A percentile compares a stretch with the other conserved stretches of the same genome.
phyloP scores from a whole-genome alignment of 2,113 vertebrate species.

The Coracopsis vasa region DNA sequence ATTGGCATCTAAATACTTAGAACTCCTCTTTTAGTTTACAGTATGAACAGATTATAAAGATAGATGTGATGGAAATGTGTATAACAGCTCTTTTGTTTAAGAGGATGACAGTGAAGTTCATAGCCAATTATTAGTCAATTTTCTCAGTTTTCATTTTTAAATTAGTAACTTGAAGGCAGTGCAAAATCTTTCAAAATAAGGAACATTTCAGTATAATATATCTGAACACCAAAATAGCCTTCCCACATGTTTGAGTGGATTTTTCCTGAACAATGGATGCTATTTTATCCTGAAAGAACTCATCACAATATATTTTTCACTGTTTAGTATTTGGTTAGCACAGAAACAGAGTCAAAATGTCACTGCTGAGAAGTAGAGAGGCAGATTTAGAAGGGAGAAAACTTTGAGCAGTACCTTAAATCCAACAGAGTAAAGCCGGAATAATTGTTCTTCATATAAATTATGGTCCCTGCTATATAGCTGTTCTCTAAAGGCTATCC shows the following conservation, averaged over 20 bases:
- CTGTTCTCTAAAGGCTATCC: background rate
- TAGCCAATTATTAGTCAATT: conserved; percentile 3
- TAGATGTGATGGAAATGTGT: background rate
- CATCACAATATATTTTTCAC: background rate
- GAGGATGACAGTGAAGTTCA: background rate
- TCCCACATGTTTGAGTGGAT: background rate
- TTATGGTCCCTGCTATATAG: background rate
- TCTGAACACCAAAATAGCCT: conserved; percentile 14
- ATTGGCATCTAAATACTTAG: background rate
- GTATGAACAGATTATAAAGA: background rate
- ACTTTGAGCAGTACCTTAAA: background rate
- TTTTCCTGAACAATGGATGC: conserved; percentile 9
- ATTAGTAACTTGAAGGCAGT: conserved; percentile 2
- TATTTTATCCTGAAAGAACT: conserved; percentile 2
- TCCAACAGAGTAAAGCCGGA: background rate
- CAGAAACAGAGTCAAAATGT: conserved; percentile 17
- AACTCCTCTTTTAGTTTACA: background rate
- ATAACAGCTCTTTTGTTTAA: background rate
- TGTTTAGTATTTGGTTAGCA: conserved; percentile 17
- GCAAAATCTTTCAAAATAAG: background rate
- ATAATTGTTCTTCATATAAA: background rate
- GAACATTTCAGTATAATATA: background rate
- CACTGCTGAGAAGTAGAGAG: background rate
- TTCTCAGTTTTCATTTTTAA: conserved; percentile 21
- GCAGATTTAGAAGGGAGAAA: background rate